Conservation (phyloP, 2,113 vertebrate genomes). For the Pelvicachromis taeniatus region DNA sequence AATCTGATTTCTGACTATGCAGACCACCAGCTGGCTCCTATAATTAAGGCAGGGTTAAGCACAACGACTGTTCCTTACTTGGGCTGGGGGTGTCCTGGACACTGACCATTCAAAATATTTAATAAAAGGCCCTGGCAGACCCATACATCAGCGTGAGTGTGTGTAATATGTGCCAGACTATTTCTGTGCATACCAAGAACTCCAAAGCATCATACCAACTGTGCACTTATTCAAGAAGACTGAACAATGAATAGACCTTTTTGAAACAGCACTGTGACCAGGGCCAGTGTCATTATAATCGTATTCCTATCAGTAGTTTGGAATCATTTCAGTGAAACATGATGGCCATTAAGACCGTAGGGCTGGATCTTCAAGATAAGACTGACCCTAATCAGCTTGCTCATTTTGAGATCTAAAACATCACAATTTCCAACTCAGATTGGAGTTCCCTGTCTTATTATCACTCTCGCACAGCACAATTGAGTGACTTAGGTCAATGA, state of each 20-base stretch:
- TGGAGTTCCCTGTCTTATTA: slow-evolving; percentile 5
- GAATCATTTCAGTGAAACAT: not conserved
- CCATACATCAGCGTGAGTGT: not conserved
- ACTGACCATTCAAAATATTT: not conserved
- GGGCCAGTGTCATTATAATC: not conserved
- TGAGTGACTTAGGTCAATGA: slow-evolving; percentile 33
- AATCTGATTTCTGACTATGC: not conserved
- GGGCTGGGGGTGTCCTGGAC: not conserved
- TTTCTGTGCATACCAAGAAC: not conserved
- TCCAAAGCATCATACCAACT: not conserved
- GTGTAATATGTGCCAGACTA: not conserved
- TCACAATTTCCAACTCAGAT: not conserved
- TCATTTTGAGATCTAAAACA: slow-evolving; percentile 4
- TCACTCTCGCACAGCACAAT: not conserved
- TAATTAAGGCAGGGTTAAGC: not conserved
- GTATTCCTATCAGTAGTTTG: not conserved
- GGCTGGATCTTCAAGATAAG: not conserved
- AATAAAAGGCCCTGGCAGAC: not conserved
- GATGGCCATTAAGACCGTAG: not conserved
- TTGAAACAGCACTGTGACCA: not conserved
- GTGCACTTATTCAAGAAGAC: not conserved
- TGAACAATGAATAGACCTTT: not conserved
- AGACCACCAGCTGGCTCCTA: not conserved
- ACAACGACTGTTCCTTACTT: not conserved
- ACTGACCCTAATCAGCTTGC: slow-evolving; percentile 29